Base-by-base conservation (phyloP, 2,888 invertebrate species). In the Drosophila anceps region DNA sequence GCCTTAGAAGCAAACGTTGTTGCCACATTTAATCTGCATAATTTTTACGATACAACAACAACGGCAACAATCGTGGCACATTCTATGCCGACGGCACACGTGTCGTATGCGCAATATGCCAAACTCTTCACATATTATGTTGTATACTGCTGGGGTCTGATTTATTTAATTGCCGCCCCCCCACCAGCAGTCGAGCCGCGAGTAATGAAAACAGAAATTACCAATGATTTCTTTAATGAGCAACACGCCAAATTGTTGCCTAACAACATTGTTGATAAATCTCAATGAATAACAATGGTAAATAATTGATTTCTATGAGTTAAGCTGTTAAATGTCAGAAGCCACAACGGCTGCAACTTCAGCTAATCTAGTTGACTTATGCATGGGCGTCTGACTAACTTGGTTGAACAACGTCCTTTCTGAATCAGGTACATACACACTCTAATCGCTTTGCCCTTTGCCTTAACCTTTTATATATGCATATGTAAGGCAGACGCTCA, bases 1-100 rank as follows among this genome's bases (percentile, higher is more conserved):
- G 78, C 62, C 74, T 82, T 68, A 81, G 13, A 18, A 79, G 50
- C 18, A 82, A 77, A 65, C 62, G 51, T 69, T 70, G 64, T 71
- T 84, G 87, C 84, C 84, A 82, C 89, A 89, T 87, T 87, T 84
- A 89, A 84, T 84, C 84, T 84, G 87, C 84, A 84, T 89, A 84
- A 89, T 87, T 81, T 88, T 84, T 81, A 79, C 84, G 79, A 76
- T 76, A 58, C 50, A 66, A 41, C 46, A 72, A 54, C 33, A 24
- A 44, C 43, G 27, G 27, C 65, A 20, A 44, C 58, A 62, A 69
- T 65, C 70, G 53, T 35, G 58, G 41, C 44, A 53, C 39, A 24
- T 50, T 54, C 37, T 41, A 31, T 31, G 48, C 33, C 69, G 13
- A 15, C 57, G 13, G 51, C 53, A 18, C 20, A 59, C 57, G 24